Conservation (phyloP, 92 coral and sea anemone genomes). For the Bergia puertoricense region DNA sequence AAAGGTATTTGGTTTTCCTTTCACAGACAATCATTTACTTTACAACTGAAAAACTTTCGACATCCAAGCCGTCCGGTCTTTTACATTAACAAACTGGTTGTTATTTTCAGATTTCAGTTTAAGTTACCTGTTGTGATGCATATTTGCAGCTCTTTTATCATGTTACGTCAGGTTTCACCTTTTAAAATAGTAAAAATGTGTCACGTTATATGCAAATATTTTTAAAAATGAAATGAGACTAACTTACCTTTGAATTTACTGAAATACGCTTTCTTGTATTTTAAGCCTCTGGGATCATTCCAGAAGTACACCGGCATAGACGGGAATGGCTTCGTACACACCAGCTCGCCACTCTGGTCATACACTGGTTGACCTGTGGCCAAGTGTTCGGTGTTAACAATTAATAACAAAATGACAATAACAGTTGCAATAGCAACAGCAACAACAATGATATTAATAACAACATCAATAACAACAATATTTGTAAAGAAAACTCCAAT, state of each 20-base stretch:
- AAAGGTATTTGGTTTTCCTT: neutral
- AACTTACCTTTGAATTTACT: conserved; percentile 78
- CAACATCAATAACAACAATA: no score
- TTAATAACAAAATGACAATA: no score
- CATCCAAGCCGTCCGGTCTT: no score
- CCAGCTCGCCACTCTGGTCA: conserved; percentile 92
- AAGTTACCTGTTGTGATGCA: no score
- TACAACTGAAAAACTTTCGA: neutral
- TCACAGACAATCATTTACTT: neutral
- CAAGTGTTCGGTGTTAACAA: neutral
- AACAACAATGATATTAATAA: no score
- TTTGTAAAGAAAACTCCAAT: no score
- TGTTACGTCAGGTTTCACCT: neutral
- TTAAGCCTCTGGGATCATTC: conserved; percentile 87
- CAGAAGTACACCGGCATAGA: conserved; percentile 96
- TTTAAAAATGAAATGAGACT: neutral
- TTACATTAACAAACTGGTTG: no score
- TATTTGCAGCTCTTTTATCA: no score
- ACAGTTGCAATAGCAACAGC: no score
- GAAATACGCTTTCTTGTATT: conserved; percentile 93
- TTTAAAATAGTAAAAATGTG: no score
- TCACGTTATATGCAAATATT: neutral
- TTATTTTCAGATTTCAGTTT: no score
- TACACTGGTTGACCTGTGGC: conserved; percentile 69
- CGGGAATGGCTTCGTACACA: conserved; percentile 93